Evolutionary conservation across 2,888 invertebrate genomes (phyloP).

Genomic region (Phania funesta): DNA sequence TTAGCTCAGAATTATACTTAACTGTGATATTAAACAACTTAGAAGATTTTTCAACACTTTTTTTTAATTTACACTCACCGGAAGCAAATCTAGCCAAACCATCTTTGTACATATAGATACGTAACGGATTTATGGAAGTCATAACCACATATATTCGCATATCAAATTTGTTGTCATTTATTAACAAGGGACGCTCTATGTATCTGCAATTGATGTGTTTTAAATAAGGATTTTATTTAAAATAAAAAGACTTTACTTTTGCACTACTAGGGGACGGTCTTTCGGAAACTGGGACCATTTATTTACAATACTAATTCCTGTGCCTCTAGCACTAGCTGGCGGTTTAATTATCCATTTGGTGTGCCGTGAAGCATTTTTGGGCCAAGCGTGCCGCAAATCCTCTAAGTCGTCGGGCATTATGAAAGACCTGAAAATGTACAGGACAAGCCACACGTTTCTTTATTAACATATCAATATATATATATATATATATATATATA

Average conservation of each 20-base stretch:
- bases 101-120: constrained; percentile 96
- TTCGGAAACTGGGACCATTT: constrained; percentile 97
- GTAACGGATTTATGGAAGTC: constrained; percentile 95
- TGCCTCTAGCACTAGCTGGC: constrained; percentile 97
- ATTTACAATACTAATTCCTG: constrained; percentile 96
- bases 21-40: constrained; percentile 81
- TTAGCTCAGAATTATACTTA: constrained; percentile 90
- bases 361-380: constrained; percentile 86
- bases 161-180: constrained; percentile 98
- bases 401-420: constrained; percentile 94
- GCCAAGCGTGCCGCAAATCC: constrained; percentile 91
- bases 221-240: not conserved
- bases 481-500: no score
- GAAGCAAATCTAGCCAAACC: constrained; percentile 98
- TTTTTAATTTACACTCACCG: no score
- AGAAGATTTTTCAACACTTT: not conserved
- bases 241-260: constrained; percentile 82
- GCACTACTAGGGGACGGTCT: constrained; percentile 93
- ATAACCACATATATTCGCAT: constrained; percentile 96
- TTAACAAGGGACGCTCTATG: constrained; percentile 90
- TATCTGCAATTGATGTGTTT: constrained; percentile 80
- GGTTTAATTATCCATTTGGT: constrained; percentile 98
- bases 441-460: not conserved
- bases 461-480: not conserved
- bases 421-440: constrained; percentile 84